A percentile compares a stretch with the other conserved stretches of the same genome.
phyloP scores from a whole-genome alignment of 2,113 vertebrate genomes.

The Psittacus erithacus region DNA sequence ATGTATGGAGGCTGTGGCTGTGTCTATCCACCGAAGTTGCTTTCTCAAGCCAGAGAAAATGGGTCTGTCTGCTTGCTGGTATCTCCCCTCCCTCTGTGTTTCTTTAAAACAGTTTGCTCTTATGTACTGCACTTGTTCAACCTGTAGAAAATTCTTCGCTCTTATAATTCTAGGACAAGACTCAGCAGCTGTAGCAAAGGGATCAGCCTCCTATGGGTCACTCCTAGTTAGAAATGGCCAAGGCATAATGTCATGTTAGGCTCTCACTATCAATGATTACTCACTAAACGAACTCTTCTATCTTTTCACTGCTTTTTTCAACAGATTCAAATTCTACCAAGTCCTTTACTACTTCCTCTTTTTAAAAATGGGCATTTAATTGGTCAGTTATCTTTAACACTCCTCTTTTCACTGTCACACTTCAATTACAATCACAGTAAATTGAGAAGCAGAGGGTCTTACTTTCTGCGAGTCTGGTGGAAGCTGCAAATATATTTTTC shows the following conservation, averaged over 20 bases:
- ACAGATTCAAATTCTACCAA: background rate
- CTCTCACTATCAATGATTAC: background rate
- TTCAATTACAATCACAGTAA: background rate
- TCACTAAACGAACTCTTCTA: background rate
- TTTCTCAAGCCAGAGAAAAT: background rate
- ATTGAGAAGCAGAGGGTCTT: background rate
- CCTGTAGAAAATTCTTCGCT: background rate
- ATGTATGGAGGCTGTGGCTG: background rate
- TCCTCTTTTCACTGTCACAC: background rate
- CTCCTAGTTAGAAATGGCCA: background rate
- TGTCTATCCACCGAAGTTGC: background rate
- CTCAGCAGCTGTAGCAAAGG: background rate
- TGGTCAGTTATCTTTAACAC: background rate
- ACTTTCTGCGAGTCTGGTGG: background rate
- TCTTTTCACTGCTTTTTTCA: background rate
- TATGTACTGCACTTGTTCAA: background rate
- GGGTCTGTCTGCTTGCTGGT: background rate
- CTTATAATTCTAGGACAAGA: background rate
- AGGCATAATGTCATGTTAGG: background rate
- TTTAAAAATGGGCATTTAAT: background rate
- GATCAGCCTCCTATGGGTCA: background rate
- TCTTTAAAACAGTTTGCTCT: background rate
- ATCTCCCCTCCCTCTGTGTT: background rate
- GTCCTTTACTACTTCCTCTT: background rate
- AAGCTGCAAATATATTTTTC: background rate